A percentile compares a stretch with the other conserved stretches of the same genome.
Evolutionary conservation across 1,140 invertebrate species (phyloP).

Genomic region (Caligus rogercresseyi): DNA sequence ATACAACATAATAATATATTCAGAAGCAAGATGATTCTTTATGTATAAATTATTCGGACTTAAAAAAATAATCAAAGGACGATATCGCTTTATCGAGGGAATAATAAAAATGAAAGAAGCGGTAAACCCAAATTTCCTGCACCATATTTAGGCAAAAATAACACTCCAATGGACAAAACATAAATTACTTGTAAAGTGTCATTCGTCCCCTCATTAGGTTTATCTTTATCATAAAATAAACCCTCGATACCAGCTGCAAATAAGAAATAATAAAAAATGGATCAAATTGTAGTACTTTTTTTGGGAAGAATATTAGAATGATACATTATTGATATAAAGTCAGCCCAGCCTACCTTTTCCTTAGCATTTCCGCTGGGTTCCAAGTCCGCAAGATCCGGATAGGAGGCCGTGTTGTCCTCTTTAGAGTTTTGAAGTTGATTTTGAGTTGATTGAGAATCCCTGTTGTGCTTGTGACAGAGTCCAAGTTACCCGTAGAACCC

Average conservation of each 20-base stretch:
- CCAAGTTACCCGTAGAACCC: background rate
- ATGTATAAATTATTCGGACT: no score
- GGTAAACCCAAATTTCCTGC: no score
- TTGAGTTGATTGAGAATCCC: background rate
- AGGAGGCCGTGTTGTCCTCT: background rate
- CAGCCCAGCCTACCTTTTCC: background rate
- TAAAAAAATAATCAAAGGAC: no score
- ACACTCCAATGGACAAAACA: no score
- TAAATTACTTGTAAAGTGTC: background rate
- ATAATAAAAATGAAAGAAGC: no score
- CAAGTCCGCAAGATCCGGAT: background rate
- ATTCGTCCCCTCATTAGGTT: background rate
- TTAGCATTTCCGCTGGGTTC: background rate
- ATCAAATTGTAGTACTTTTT: background rate
- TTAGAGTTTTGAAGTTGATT: conserved; percentile 6
- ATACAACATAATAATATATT: no score
- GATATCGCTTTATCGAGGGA: no score
- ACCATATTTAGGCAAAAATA: no score
- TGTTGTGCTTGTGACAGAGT: background rate
- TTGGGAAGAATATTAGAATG: no score
- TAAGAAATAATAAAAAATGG: background rate
- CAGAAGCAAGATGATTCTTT: no score
- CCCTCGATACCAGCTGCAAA: background rate
- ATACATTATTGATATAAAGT: no score
- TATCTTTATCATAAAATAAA: background rate